These are phyloP conservation scores for Stegodyphus dumicola DNA, from an alignment of 1,140 invertebrate species.

Conservation along the genomic window DNA sequence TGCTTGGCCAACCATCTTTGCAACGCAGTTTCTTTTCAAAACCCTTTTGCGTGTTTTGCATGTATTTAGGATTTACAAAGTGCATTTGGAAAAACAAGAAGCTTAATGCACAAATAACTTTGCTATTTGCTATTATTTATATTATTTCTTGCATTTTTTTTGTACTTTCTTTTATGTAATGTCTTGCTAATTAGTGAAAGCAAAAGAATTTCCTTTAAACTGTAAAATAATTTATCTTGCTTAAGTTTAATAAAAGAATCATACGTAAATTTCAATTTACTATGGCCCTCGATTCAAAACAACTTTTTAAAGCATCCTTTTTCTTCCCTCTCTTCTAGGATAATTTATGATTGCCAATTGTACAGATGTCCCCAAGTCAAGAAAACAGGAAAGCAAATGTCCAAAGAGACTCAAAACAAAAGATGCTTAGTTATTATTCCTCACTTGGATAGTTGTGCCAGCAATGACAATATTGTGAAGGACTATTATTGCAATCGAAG, in stretches of 20 bases:
- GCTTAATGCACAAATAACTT: too few relatives aligned
- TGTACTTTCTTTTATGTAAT: neutral
- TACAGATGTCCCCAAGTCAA: conserved; percentile 49
- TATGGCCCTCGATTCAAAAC: neutral
- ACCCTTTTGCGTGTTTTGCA: too few relatives aligned
- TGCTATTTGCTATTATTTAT: too few relatives aligned
- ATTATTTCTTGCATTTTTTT: neutral
- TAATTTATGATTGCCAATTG: conserved; percentile 57
- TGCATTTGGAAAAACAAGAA: too few relatives aligned
- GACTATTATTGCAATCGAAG: neutral
- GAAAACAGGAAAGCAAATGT: neutral
- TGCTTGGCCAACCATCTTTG: too few relatives aligned
- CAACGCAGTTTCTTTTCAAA: too few relatives aligned
- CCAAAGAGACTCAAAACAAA: neutral
- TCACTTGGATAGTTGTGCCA: neutral
- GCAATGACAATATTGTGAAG: neutral
- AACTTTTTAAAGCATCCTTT: neutral
- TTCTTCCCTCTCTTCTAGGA: conserved; percentile 13
- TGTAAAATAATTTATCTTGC: neutral
- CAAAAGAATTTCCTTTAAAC: neutral
- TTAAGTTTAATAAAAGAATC: neutral
- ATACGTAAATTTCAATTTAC: neutral
- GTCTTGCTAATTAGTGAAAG: too few relatives aligned
- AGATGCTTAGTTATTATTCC: neutral
- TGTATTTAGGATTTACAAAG: too few relatives aligned